Evolutionary conservation across 2,113 vertebrate species (phyloP).

Genomic region (Cepphus grylle): DNA sequence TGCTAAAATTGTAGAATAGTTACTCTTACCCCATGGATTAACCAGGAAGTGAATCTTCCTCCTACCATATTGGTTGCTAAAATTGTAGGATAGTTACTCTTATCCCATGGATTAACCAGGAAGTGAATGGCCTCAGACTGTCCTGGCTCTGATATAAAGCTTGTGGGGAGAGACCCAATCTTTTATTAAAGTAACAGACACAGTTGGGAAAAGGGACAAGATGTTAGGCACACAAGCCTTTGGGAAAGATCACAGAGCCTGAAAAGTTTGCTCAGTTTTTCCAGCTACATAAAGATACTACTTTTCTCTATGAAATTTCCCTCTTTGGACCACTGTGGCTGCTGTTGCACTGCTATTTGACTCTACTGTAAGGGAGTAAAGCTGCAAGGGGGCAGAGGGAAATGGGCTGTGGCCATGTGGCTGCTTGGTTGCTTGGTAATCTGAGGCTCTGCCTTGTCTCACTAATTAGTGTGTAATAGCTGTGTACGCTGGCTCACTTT

Average conservation of each 20-base stretch:
- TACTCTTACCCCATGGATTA: neutral
- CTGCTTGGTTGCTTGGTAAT: constrained; percentile 8
- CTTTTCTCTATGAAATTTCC: neutral
- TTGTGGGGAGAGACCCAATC: neutral
- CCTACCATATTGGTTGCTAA: neutral
- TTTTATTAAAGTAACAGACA: constrained; percentile 14
- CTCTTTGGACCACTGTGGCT: neutral
- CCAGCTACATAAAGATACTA: neutral
- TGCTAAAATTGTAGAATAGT: neutral
- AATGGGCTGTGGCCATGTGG: neutral
- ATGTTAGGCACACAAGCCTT: neutral
- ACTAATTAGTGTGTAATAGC: constrained; percentile 64
- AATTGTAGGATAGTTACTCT: neutral
- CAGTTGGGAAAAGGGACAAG: neutral
- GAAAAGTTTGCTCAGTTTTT: neutral
- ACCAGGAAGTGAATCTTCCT: neutral
- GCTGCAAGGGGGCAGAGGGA: neutral
- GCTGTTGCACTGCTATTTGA: neutral
- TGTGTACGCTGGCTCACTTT: constrained; percentile 27
- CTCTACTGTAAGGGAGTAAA: rapidly evolving
- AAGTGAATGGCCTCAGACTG: neutral
- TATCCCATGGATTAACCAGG: neutral
- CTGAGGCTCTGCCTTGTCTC: neutral
- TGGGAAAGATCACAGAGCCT: neutral
- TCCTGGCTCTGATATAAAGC: neutral